phyloP scores from a whole-genome alignment of 1,140 invertebrate species.

The Phymastichus coffea region DNA sequence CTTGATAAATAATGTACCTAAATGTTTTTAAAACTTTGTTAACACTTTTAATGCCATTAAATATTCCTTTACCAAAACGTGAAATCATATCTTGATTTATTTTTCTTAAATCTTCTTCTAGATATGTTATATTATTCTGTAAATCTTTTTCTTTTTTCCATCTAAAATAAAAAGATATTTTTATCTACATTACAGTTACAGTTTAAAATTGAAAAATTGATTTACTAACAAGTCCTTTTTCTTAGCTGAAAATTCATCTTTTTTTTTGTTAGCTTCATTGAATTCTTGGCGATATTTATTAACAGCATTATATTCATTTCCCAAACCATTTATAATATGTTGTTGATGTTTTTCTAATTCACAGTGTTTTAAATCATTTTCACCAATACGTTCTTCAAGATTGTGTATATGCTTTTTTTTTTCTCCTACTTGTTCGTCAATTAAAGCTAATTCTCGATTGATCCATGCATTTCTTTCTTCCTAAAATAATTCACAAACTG shows the following conservation, averaged over 20 bases:
- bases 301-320: slow-evolving; percentile 83
- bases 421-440: slow-evolving; percentile 85
- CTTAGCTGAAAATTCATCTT: slow-evolving; percentile 90
- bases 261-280: slow-evolving; percentile 92
- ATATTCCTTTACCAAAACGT: slow-evolving; percentile 94
- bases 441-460: slow-evolving; percentile 86
- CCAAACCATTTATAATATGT: slow-evolving; percentile 83
- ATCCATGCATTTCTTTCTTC: slow-evolving; percentile 97
- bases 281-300: slow-evolving; percentile 94
- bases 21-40: slow-evolving; percentile 93
- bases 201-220: too few relatives aligned
- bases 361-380: slow-evolving; percentile 80
- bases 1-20: slow-evolving; percentile 40
- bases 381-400: slow-evolving; percentile 80
- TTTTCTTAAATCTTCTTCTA: slow-evolving; percentile 94
- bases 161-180: slow-evolving; percentile 29
- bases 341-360: slow-evolving; percentile 82
- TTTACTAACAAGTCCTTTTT: too few relatives aligned
- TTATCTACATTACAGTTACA: background rate
- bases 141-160: slow-evolving; percentile 88
- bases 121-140: slow-evolving; percentile 84
- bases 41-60: slow-evolving; percentile 95
- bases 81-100: slow-evolving; percentile 95
- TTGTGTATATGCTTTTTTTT: slow-evolving; percentile 84
- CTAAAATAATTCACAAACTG: too few relatives aligned